These are phyloP conservation scores for Schizotus pectinicornis DNA, from an alignment of 2,888 invertebrate species.

Conservation along the genomic window DNA sequence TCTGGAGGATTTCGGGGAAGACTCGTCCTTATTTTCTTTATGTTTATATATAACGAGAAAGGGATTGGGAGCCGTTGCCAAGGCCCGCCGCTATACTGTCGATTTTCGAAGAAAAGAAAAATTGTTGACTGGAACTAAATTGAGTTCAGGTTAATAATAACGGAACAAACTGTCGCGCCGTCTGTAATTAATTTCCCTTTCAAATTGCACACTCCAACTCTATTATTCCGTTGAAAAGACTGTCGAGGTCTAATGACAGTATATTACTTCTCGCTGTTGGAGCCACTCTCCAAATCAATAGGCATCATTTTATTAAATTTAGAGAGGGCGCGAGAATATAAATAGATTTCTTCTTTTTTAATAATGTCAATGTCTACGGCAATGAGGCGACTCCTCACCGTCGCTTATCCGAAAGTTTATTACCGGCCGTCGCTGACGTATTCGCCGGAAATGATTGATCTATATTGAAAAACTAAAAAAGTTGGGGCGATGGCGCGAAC, in stretches of 20 bases:
- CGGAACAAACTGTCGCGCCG: neutral
- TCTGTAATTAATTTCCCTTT: conserved; percentile 9
- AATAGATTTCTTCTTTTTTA: neutral
- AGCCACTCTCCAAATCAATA: conserved; percentile 5
- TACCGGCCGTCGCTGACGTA: conserved; percentile 22
- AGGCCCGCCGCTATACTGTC: no score
- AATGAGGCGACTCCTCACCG: conserved; percentile 9
- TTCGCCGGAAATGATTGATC: conserved; percentile 27
- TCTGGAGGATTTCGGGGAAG: no score
- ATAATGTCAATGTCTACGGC: conserved; percentile 13
- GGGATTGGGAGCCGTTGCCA: no score
- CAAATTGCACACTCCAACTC: conserved; percentile 9
- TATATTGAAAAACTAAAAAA: conserved; percentile 27
- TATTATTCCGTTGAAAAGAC: conserved; percentile 4
- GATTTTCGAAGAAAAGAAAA: no score
- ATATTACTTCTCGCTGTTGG: conserved; percentile 5
- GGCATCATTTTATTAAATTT: conserved; percentile 16
- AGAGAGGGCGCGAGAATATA: no score
- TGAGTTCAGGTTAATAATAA: no score
- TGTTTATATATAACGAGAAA: no score
- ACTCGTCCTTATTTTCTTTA: no score
- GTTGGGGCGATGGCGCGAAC: conserved; percentile 7
- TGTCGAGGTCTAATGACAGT: conserved; percentile 3
- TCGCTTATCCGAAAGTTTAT: conserved; percentile 19
- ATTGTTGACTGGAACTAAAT: no score